A percentile compares a stretch with the other conserved stretches of the same genome.
Conservation (phyloP, 2,797 vertebrate species). For the Melopsittacus undulatus region DNA sequence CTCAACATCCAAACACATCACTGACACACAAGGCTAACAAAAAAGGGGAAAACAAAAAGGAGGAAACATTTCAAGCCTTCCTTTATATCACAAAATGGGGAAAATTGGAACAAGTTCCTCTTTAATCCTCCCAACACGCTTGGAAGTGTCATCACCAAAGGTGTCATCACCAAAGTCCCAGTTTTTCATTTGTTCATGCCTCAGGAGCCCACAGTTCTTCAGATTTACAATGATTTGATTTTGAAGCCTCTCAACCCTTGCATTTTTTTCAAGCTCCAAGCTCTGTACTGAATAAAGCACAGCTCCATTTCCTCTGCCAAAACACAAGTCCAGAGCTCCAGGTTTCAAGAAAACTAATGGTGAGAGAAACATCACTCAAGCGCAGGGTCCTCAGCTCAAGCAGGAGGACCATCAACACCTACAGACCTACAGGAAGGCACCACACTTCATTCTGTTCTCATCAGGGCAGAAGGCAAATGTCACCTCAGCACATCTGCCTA, state of each 20-base stretch:
- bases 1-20: background rate
- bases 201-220: fast-evolving
- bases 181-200: background rate
- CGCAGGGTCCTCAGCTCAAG: background rate
- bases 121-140: background rate
- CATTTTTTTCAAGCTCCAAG: background rate
- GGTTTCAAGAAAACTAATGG: background rate
- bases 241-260: background rate
- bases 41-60: background rate
- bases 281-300: background rate
- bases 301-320: background rate
- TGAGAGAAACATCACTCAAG: background rate
- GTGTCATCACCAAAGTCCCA: background rate
- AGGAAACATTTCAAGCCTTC: background rate
- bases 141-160: background rate
- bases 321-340: background rate
- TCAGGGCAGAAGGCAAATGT: background rate
- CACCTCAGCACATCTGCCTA: background rate
- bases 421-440: background rate
- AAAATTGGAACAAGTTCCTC: background rate
- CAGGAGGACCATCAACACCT: background rate
- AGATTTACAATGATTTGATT: background rate
- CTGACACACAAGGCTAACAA: fast-evolving
- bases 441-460: fast-evolving
- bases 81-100: fast-evolving